A percentile compares a stretch with the other conserved stretches of the same genome.
Evolutionary conservation across 2,113 vertebrate genomes (phyloP).

Genomic region (Sander vitreus): DNA sequence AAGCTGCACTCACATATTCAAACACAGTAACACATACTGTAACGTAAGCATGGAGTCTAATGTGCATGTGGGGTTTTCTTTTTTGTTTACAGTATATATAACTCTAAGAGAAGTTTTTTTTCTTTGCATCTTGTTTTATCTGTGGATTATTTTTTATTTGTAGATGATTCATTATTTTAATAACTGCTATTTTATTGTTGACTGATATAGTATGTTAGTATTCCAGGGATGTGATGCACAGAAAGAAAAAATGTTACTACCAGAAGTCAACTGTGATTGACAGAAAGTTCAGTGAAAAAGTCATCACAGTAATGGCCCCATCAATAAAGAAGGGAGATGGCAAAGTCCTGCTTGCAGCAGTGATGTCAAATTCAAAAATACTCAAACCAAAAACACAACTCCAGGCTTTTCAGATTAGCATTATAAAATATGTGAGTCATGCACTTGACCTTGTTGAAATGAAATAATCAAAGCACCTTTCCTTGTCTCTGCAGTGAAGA

Average conservation of each 20-base stretch:
- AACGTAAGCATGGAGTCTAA: neutral
- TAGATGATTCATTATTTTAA: neutral
- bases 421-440: neutral
- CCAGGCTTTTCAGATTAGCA: neutral
- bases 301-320: no score
- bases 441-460: neutral
- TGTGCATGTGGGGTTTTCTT: neutral
- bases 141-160: neutral
- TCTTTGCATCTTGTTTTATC: no score
- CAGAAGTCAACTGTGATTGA: neutral
- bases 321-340: neutral
- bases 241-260: neutral
- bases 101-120: neutral
- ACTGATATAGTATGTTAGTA: neutral
- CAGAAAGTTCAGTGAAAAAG: neutral
- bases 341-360: neutral
- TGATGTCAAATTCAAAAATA: neutral
- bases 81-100: neutral
- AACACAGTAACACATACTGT: neutral
- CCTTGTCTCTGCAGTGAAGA: constrained; percentile 69
- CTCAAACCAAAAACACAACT: neutral
- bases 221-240: neutral
- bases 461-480: neutral
- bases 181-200: neutral
- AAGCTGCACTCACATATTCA: constrained; percentile 37